Base-by-base conservation (phyloP, 2,113 vertebrate species). In the Tenrec ecaudatus region DNA sequence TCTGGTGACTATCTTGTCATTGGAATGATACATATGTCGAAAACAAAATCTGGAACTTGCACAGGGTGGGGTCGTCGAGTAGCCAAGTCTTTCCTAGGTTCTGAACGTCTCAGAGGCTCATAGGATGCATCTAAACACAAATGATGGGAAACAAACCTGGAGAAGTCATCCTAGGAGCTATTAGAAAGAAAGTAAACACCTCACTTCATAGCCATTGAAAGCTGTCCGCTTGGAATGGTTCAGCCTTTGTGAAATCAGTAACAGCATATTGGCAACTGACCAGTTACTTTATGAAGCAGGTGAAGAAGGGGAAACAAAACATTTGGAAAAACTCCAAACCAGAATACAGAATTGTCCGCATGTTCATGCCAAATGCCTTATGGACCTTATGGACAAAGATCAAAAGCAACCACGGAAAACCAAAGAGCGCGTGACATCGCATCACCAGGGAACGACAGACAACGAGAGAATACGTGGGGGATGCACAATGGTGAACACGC, bases 121-220 rank as follows among this genome's bases (percentile, higher is more conserved):
- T 8, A 31, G 0, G 17, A 82, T 83, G 91, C 23, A 69, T 22
- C 75, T 60, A 73, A 79, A 38, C 10, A 81, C 10, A 90, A 82
- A 71, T 62, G 62, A 94, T 78, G 75, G 62, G 90, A 78, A 87
- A 60, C 43, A 85, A 85, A 43, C 16, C 25, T 73, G 53, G 60
- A 0, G 6, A 57, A 89, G 75, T 58, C 43, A 78, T 66, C 77
- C 77, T 58, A 90, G 33, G 11, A 87, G 92, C 75, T 23, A 16
- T 71, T 77, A 88, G 89, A 92, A 92, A 92, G 47, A 66, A 93
- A 94, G 57, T 84, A 78, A 87, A 66, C 12, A 75, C 62, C 78
- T 89, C 12, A 25, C 10, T 75, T 77, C 40, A 33, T n/a, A 81
- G 36, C 27, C 60, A n/a, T 43, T 80, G 47, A 92, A 73, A n/a